Conservation (phyloP, 2,113 vertebrate species). For the Nerophis ophidion region DNA sequence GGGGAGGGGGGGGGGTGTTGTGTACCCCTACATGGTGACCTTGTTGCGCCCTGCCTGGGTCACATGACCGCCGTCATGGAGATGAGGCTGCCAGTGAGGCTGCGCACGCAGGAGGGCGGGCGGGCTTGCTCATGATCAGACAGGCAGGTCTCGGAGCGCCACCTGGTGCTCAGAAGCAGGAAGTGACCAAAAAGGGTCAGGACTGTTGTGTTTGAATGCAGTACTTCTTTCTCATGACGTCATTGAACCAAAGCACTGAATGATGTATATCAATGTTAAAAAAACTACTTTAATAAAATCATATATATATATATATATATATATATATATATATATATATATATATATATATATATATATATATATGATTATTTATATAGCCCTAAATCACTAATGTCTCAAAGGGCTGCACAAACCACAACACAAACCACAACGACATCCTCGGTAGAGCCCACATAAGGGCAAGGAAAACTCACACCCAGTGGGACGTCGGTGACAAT, state of each 20-base stretch:
- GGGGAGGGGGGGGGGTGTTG: slow-evolving; percentile 12
- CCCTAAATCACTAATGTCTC: too few species aligned
- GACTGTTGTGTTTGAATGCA: not conserved
- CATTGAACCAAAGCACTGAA: slow-evolving; percentile 1
- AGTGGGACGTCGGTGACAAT: too few species aligned
- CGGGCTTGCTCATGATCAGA: not conserved
- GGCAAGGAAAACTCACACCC: too few species aligned
- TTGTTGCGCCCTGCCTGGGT: slow-evolving; percentile 7
- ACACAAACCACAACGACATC: too few species aligned
- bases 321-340: too few species aligned
- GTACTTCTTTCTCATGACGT: not conserved
- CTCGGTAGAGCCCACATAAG: too few species aligned
- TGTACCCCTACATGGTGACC: slow-evolving; percentile 7
- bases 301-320: too few species aligned
- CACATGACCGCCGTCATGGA: not conserved
- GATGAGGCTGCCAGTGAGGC: not conserved
- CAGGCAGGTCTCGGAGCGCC: slow-evolving; percentile 57
- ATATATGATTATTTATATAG: too few species aligned
- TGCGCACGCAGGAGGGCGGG: not conserved
- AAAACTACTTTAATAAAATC: too few species aligned
- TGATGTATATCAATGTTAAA: too few species aligned
- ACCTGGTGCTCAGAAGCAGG: slow-evolving; percentile 50
- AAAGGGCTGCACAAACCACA: too few species aligned
- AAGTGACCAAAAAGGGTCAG: slow-evolving; percentile 5
- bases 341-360: too few species aligned